These are phyloP conservation scores for Patagioenas fasciata DNA, from an alignment of 2,113 vertebrate genomes.

Conservation along the genomic window DNA sequence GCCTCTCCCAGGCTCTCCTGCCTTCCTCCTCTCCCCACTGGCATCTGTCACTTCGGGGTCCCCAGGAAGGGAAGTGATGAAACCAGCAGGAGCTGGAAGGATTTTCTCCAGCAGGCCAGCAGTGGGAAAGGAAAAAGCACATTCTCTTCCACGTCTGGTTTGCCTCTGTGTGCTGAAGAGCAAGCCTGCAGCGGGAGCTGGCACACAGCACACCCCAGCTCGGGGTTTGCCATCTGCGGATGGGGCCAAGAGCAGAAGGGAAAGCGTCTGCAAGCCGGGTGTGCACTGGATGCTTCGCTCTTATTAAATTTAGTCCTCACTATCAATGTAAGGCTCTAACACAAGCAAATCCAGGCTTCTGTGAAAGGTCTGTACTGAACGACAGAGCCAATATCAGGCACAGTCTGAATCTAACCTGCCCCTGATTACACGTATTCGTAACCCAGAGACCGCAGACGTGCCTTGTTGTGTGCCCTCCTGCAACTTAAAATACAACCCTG, in stretches of 20 bases:
- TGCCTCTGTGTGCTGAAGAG: neutral
- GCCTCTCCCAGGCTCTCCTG: neutral
- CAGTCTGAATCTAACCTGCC: neutral
- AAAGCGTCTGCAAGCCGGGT: neutral
- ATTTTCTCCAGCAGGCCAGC: conserved; percentile 11
- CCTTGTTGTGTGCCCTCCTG: neutral
- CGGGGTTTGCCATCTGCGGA: neutral
- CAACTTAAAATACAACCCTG: conserved; percentile 17
- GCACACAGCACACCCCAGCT: neutral
- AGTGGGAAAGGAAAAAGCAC: neutral
- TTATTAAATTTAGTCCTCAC: neutral
- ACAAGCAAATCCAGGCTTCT: neutral
- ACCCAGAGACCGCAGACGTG: neutral
- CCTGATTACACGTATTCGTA: neutral
- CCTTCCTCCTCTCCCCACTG: neutral
- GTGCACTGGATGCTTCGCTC: neutral
- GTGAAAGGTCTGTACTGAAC: neutral
- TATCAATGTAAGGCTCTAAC: neutral
- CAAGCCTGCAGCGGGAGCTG: neutral
- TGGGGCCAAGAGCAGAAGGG: neutral
- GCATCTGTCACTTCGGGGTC: neutral
- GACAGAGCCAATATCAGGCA: neutral
- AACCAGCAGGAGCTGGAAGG: neutral
- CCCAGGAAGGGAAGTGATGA: neutral
- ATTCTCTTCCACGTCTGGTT: neutral